These are phyloP conservation scores for Suillia variegata DNA, from an alignment of 2,888 invertebrate genomes.

Conservation along the genomic window DNA sequence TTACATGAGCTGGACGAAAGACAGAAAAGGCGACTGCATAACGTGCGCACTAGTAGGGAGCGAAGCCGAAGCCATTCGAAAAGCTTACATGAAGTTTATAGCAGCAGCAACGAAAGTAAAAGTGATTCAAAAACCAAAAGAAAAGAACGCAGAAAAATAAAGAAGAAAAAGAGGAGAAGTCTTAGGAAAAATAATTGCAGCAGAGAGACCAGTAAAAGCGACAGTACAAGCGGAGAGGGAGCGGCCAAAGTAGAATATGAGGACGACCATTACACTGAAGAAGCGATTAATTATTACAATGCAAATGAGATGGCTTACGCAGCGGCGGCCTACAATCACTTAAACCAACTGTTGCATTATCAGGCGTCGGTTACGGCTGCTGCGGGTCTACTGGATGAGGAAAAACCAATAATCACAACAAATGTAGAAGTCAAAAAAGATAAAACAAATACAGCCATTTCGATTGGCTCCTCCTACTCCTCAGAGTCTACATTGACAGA, in stretches of 20 bases:
- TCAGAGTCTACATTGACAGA: too few species aligned
- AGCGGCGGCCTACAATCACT: slow-evolving; percentile 40
- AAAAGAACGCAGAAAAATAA: slow-evolving; percentile 20
- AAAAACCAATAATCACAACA: too few species aligned
- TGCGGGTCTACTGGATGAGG: too few species aligned
- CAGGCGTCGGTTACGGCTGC: slow-evolving; percentile 14
- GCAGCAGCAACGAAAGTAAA: slow-evolving; percentile 15
- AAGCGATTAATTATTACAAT: not conserved
- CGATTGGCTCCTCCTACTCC: too few species aligned
- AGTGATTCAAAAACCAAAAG: not conserved
- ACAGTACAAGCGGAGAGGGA: not conserved
- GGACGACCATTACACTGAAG: not conserved
- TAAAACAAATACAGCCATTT: too few species aligned
- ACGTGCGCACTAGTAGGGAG: not conserved
- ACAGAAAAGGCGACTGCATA: slow-evolving; percentile 26
- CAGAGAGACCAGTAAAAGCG: slow-evolving; percentile 5
- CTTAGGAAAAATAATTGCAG: slow-evolving; percentile 10
- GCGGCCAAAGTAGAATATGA: not conserved
- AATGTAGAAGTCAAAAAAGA: too few species aligned
- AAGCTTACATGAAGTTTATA: slow-evolving; percentile 14
- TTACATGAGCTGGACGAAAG: slow-evolving; percentile 44
- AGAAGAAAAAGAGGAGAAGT: slow-evolving; percentile 14
- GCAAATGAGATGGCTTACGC: slow-evolving; percentile 30
- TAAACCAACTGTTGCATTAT: slow-evolving; percentile 24
- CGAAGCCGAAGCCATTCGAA: slow-evolving; percentile 9